A percentile compares a stretch with the other conserved stretches of the same genome.
phyloP scores from a whole-genome alignment of 2,113 vertebrate genomes.

The Paracanthobrama guichenoti region DNA sequence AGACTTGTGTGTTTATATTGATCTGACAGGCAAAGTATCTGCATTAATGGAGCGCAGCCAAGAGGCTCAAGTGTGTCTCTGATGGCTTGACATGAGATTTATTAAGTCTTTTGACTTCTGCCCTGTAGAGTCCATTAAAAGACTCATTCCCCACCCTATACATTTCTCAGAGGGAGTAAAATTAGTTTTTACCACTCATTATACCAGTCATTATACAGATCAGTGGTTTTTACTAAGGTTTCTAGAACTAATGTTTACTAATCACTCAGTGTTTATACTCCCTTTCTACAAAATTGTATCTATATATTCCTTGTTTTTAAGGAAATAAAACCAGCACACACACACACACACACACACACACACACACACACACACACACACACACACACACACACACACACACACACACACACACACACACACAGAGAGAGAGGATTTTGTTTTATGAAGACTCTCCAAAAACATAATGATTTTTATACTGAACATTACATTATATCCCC shows the following conservation, averaged over 20 bases:
- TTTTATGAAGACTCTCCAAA: too few relatives aligned
- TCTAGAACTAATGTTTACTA: neutral
- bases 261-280: neutral
- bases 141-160: neutral
- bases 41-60: slow-evolving; percentile 5
- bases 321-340: too few relatives aligned
- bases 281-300: neutral
- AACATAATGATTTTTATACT: too few relatives aligned
- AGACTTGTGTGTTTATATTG: neutral
- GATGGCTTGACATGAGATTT: slow-evolving; percentile 17
- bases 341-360: too few relatives aligned
- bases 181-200: neutral
- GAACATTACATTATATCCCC: too few relatives aligned
- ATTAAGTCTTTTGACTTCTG: slow-evolving; percentile 34
- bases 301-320: too few relatives aligned
- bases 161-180: neutral
- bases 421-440: too few relatives aligned
- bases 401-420: too few relatives aligned
- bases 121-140: slow-evolving; percentile 15
- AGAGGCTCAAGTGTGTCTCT: neutral
- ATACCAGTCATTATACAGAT: too few relatives aligned
- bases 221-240: neutral
- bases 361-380: too few relatives aligned
- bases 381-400: too few relatives aligned
- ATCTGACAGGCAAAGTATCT: neutral